Evolutionary conservation across 2,113 vertebrate species (phyloP).

Genomic region (Trogon surrucura): DNA sequence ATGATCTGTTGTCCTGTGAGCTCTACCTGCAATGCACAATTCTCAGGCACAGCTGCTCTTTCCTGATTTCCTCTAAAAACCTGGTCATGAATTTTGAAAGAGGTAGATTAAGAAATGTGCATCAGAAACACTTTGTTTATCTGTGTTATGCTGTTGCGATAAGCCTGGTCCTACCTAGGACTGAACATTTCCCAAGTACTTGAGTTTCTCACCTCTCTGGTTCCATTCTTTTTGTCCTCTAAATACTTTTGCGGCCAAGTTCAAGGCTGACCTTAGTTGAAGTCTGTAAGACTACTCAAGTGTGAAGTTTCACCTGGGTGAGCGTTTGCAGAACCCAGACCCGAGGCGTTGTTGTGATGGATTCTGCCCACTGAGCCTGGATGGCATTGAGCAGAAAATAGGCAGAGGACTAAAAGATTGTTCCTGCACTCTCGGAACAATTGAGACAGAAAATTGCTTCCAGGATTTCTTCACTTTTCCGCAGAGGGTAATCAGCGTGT

Average conservation of each 20-base stretch:
- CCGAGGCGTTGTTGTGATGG: rapidly evolving
- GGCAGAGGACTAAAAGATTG: constrained; percentile 29
- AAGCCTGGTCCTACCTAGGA: background rate
- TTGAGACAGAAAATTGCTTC: constrained; percentile 66
- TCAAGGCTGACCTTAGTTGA: background rate
- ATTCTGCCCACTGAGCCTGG: background rate
- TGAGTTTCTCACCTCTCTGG: background rate
- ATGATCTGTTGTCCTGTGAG: background rate
- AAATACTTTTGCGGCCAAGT: background rate
- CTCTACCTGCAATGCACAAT: background rate
- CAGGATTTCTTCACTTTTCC: constrained; percentile 64
- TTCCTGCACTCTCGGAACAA: constrained; percentile 41
- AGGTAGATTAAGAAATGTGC: background rate
- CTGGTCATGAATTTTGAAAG: background rate
- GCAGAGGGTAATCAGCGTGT: constrained; percentile 40
- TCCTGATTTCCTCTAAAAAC: background rate
- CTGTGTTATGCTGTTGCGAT: background rate
- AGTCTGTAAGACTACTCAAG: background rate
- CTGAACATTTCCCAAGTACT: background rate
- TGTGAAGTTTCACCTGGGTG: background rate
- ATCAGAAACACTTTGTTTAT: background rate
- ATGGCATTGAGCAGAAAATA: constrained; percentile 3
- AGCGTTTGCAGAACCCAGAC: background rate
- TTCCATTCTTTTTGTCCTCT: background rate
- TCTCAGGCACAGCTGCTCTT: background rate